Evolutionary conservation across 1,140 invertebrate species (phyloP), one percentile per base, ranked within the genome.

Genomic region (Cephus cinctus): DNA sequence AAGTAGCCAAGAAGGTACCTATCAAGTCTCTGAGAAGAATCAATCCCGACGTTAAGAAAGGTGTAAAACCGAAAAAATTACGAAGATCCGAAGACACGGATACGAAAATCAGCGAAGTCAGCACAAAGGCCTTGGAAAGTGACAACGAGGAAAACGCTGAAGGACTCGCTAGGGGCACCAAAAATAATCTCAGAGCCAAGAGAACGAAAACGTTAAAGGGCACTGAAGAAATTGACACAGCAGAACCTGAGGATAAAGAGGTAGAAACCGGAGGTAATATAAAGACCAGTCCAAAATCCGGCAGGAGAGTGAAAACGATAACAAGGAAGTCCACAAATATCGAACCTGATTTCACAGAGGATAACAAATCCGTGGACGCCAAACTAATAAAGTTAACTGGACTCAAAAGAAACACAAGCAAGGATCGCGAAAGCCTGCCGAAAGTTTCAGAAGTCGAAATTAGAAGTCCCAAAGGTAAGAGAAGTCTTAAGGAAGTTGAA

Each of bases 11-110:
- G 35, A 74, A 70, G 57, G 67, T 68, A 38, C 63, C 66, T 4
- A 65, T 61, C 14, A 76, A 72, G 25, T 54, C 65, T 47, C 47
- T 75, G n/a, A 67, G 65, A 20, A 58, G 65, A 32, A 55, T 71
- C 21, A 39, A 47, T 20, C 53, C 58, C 16, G 63, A 67, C 12
- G 42, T 59, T 1, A 73, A 69, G 32, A 76, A 61, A 18, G 48
- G 55, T 6, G 49, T 64, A 1, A 63, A 58, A 9, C 18, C 51
- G 1, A 70, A 57, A 20, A 67, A 50, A 34, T 11, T 57, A 4
- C 63, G 62, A 38, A 36, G 36, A 22, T 36, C 22, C 31, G 30
- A 22, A 2, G 32, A 48, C 31, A 35, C 38, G 12, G 39, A 19
- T 11, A 25, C 0, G 52, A 63, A 31, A 23, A 54, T 27, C n/a